Conservation (phyloP, 2,888 invertebrate genomes). For the Pollenia angustigena region DNA sequence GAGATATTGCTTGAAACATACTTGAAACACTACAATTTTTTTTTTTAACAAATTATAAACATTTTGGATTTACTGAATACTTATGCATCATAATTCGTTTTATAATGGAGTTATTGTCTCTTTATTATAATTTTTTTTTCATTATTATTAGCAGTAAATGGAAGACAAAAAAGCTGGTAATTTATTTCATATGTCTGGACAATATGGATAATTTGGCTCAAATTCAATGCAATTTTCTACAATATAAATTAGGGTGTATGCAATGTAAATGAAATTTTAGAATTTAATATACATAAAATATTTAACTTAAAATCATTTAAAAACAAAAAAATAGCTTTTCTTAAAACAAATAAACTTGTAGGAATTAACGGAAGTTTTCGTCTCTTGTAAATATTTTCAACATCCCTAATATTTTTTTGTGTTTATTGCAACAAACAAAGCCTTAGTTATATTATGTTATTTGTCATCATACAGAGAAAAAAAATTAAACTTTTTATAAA, state of each 20-base stretch:
- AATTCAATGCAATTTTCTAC: conserved; percentile 57
- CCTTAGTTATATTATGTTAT: conserved; percentile 43
- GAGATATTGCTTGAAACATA: too few relatives aligned
- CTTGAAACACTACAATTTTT: too few relatives aligned
- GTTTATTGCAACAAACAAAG: conserved; percentile 51
- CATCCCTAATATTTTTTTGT: conserved; percentile 24
- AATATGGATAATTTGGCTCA: conserved; percentile 71
- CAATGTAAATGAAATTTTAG: background rate
- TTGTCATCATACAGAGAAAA: conserved; percentile 45
- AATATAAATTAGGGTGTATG: conserved; percentile 20
- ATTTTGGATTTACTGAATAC: conserved; percentile 12
- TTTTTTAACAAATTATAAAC: background rate
- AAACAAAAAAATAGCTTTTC: background rate
- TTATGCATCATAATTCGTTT: conserved; percentile 24
- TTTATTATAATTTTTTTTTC: conserved; percentile 34
- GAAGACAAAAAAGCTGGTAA: conserved; percentile 58
- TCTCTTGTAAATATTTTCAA: background rate
- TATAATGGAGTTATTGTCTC: conserved; percentile 45
- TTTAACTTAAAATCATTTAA: background rate
- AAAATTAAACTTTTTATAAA: conserved; percentile 43
- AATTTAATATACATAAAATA: background rate
- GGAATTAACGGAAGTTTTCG: too few relatives aligned
- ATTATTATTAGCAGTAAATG: conserved; percentile 49
- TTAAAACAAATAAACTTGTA: background rate
- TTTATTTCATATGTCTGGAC: conserved; percentile 66